Conservation (phyloP, 2,888 invertebrate species). For the Drosophila dives region DNA sequence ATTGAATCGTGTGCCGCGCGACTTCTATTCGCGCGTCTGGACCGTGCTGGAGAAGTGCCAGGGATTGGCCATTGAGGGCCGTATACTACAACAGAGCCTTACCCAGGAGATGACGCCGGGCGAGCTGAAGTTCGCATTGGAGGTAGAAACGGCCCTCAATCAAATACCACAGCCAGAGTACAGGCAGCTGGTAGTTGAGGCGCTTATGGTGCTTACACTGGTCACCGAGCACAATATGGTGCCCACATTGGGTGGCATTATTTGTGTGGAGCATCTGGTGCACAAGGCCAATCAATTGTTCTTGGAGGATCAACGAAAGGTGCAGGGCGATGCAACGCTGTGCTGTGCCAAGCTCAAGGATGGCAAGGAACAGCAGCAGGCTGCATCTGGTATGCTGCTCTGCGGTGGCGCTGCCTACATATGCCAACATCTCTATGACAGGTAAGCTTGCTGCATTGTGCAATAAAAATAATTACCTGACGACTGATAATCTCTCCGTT, state of each 20-base stretch:
- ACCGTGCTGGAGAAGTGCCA: slow-evolving; percentile 96
- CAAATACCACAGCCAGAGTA: slow-evolving; percentile 99
- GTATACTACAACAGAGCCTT: slow-evolving; percentile 94
- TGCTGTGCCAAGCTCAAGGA: slow-evolving; percentile 94
- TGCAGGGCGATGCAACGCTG: slow-evolving; percentile 95
- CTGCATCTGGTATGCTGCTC: slow-evolving; percentile 88
- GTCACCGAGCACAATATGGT: slow-evolving; percentile 95
- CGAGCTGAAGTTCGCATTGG: slow-evolving; percentile 98
- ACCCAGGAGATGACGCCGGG: slow-evolving; percentile 99
- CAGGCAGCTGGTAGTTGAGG: slow-evolving; percentile 98
- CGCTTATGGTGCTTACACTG: slow-evolving; percentile 97
- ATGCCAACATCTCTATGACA: slow-evolving; percentile 98
- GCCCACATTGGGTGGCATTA: slow-evolving; percentile 90
- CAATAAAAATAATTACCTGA: background rate
- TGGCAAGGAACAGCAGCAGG: slow-evolving; percentile 87
- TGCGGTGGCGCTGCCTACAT: slow-evolving; percentile 98
- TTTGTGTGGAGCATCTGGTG: slow-evolving; percentile 96
- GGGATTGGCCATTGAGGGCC: slow-evolving; percentile 96
- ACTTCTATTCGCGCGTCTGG: slow-evolving; percentile 98
- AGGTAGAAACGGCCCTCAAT: slow-evolving; percentile 98
- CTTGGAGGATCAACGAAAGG: slow-evolving; percentile 96
- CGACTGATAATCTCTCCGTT: background rate
- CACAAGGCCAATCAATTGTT: slow-evolving; percentile 97
- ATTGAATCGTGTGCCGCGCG: slow-evolving; percentile 97
- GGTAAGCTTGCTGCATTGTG: slow-evolving; percentile 57